A percentile compares a stretch with the other conserved stretches of the same genome.
These are phyloP conservation scores for Carassius gibelio DNA, from an alignment of 2,113 vertebrate genomes.

Conservation along the genomic window DNA sequence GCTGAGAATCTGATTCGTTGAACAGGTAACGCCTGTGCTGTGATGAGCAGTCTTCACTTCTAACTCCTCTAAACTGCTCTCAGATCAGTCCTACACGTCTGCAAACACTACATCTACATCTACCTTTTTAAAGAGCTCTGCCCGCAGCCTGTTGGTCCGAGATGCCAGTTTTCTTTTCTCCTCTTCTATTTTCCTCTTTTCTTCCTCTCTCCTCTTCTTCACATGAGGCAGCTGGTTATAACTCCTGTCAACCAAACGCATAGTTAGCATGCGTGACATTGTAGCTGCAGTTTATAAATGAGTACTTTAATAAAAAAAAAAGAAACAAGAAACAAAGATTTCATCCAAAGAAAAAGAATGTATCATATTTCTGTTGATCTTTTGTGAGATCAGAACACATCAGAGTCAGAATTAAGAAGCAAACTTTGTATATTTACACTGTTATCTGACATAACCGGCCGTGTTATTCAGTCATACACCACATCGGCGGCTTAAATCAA, in stretches of 20 bases:
- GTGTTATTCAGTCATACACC: conserved; percentile 8
- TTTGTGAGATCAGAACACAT: background rate
- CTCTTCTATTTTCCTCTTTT: conserved; percentile 84
- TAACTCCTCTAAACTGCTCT: background rate
- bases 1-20: conserved; percentile 6
- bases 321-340: background rate
- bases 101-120: background rate
- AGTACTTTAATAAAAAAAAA: too few species aligned
- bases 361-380: background rate
- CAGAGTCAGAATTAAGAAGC: background rate
- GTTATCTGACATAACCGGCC: background rate
- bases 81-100: background rate
- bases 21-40: background rate
- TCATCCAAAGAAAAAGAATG: background rate
- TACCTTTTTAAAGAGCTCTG: conserved; percentile 91
- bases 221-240: conserved; percentile 80
- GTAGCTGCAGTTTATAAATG: background rate
- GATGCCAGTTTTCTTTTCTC: conserved; percentile 79
- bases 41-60: background rate
- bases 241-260: conserved; percentile 69
- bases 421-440: background rate
- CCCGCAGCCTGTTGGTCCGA: conserved; percentile 83
- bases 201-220: conserved; percentile 84
- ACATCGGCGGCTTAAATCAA: background rate
- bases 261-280: background rate